A percentile compares a stretch with the other conserved stretches of the same genome.
Conservation (phyloP, 1,140 invertebrate species). For the Mizuhopecten yessoensis region DNA sequence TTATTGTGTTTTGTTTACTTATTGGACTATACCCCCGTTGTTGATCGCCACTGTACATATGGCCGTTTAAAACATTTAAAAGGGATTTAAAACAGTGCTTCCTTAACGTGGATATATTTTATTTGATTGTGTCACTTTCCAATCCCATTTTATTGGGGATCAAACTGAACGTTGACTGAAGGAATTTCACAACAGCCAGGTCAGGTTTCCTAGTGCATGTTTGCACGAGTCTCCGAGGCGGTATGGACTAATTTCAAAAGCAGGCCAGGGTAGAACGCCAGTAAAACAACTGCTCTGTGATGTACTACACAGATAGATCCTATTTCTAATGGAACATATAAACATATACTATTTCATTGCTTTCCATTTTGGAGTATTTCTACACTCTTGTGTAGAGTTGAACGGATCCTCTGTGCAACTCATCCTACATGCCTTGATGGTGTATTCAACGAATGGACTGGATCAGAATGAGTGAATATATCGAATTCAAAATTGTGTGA, state of each 20-base stretch:
- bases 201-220: background rate
- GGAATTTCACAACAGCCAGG: background rate
- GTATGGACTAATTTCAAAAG: background rate
- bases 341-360: background rate
- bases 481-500: too few species aligned
- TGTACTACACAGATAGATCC: background rate
- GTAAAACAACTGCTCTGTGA: background rate
- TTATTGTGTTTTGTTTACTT: slow-evolving; percentile 7
- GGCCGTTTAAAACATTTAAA: background rate
- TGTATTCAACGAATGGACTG: background rate
- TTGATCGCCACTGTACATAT: background rate
- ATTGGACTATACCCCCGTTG: background rate
- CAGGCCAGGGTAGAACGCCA: background rate
- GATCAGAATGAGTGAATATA: background rate
- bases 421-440: background rate
- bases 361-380: too few species aligned
- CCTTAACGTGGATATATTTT: background rate
- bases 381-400: too few species aligned
- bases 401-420: too few species aligned
- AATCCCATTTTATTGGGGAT: slow-evolving; percentile 27
- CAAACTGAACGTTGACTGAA: background rate
- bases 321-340: background rate
- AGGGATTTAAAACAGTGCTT: slow-evolving; percentile 26
- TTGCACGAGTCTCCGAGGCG: background rate
- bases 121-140: slow-evolving; percentile 33